These are phyloP conservation scores for Aix galericulata DNA, from an alignment of 2,113 vertebrate species.

Conservation along the genomic window DNA sequence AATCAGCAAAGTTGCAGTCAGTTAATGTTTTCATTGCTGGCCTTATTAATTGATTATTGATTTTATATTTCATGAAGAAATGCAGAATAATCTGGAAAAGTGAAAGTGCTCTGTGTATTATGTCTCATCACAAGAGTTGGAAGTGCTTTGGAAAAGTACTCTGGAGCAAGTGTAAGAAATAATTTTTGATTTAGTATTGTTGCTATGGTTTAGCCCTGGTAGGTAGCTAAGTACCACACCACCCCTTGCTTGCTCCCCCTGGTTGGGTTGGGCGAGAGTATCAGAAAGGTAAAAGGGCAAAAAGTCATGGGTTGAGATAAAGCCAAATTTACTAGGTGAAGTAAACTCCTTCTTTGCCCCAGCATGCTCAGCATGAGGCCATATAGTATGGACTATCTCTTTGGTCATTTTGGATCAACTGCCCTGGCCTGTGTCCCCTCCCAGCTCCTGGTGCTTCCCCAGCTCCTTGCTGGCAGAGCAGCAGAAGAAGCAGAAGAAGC, in stretches of 20 bases:
- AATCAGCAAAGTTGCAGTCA: not conserved
- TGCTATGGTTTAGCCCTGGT: not conserved
- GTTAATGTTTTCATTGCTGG: not conserved
- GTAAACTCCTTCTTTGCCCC: not conserved
- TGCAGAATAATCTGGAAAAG: not conserved
- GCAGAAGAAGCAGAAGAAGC: no score
- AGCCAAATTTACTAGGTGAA: no score
- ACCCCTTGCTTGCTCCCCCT: not conserved
- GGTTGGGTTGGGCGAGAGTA: not conserved
- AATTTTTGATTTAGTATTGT: not conserved
- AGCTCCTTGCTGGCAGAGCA: no score
- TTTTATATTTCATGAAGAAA: not conserved
- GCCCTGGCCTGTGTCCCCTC: no score
- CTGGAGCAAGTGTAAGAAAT: not conserved
- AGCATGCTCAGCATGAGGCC: no score
- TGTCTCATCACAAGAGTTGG: not conserved
- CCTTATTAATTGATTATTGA: not conserved
- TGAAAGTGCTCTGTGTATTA: not conserved
- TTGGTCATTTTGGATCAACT: no score
- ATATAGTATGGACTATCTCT: no score
- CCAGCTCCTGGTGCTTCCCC: no score
- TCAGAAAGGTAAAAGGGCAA: not conserved
- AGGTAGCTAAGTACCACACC: not conserved
- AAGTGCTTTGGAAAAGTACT: not conserved
- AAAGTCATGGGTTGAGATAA: not conserved